Evolutionary conservation across 2,888 invertebrate genomes (phyloP).

Genomic region (Euphydryas editha): DNA sequence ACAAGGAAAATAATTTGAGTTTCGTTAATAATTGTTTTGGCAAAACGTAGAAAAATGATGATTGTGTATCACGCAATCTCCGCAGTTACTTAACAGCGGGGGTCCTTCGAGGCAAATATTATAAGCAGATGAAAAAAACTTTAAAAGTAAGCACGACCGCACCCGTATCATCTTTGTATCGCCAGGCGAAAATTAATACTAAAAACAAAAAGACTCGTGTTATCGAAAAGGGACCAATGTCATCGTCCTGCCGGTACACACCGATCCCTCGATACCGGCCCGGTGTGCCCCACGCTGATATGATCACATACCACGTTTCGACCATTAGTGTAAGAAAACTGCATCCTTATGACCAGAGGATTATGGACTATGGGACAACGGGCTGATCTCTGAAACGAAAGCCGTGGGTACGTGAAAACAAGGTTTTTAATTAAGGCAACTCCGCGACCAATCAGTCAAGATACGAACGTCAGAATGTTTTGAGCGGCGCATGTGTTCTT

Average conservation of each 20-base stretch:
- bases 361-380: slow-evolving; percentile 21
- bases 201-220: slow-evolving; percentile 59
- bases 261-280: slow-evolving; percentile 67
- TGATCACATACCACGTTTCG: slow-evolving; percentile 48
- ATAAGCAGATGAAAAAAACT: slow-evolving; percentile 36
- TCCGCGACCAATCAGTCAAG: slow-evolving; percentile 52
- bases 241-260: slow-evolving; percentile 63
- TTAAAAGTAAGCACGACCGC: slow-evolving; percentile 44
- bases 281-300: slow-evolving; percentile 47
- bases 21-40: slow-evolving; percentile 31
- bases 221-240: slow-evolving; percentile 75
- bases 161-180: slow-evolving; percentile 59
- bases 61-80: slow-evolving; percentile 35
- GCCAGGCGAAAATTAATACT: slow-evolving; percentile 73
- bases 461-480: slow-evolving; percentile 44
- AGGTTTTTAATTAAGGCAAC: slow-evolving; percentile 52
- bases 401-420: slow-evolving; percentile 38
- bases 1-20: neutral
- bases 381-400: slow-evolving; percentile 27
- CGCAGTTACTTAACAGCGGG: slow-evolving; percentile 37
- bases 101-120: slow-evolving; percentile 32
- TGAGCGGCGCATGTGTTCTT: slow-evolving; percentile 40
- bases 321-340: slow-evolving; percentile 18
- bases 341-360: slow-evolving; percentile 31
- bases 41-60: slow-evolving; percentile 23